Percentiles rank a stretch among this genome's conserved stretches.
Conservation (phyloP, 1,140 invertebrate genomes). For the Papilio machaon region DNA sequence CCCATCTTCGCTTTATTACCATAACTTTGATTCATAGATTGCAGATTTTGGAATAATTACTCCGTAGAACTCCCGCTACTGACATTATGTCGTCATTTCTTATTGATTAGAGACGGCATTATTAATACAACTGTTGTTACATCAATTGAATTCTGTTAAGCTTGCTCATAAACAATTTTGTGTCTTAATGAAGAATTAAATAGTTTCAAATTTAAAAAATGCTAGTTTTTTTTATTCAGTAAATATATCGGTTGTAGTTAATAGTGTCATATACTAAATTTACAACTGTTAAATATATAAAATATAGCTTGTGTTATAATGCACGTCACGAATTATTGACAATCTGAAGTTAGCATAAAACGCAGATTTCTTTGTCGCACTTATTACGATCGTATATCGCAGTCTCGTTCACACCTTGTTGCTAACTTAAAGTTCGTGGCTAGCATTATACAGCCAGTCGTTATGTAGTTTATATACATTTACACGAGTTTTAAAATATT, state of each 20-base stretch:
- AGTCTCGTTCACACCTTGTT: neutral
- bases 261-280: slow-evolving; percentile 5
- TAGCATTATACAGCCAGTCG: neutral
- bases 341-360: neutral
- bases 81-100: too few species aligned
- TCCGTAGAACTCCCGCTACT: too few species aligned
- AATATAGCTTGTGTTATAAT: neutral
- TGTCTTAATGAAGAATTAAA: neutral
- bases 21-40: neutral
- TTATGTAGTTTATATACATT: slow-evolving; percentile 24
- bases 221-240: neutral
- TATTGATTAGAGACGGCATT: too few species aligned
- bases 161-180: neutral
- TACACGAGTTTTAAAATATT: slow-evolving; percentile 27
- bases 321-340: neutral
- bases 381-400: neutral
- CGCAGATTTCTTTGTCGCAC: neutral
- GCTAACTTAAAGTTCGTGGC: slow-evolving; percentile 9
- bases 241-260: neutral
- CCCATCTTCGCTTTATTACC: neutral
- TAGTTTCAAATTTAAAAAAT: neutral
- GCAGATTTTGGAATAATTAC: too few species aligned
- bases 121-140: too few species aligned
- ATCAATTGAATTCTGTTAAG: too few species aligned
- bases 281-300: neutral